Base-by-base conservation (phyloP, 2,113 vertebrate species). In the Rhagologus leucostigma region DNA sequence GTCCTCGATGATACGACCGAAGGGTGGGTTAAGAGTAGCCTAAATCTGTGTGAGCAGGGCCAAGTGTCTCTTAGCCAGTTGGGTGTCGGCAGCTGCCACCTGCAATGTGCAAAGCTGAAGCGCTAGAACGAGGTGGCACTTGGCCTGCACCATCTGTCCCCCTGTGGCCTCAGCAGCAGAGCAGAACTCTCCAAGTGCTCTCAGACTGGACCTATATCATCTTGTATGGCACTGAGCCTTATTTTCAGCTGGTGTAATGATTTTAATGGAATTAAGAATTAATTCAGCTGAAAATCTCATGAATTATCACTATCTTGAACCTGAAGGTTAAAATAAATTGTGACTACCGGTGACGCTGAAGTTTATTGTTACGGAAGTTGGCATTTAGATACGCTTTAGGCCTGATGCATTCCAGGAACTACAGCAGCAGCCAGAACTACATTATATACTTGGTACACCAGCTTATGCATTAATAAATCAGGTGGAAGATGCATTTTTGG, bases 51-150 rank as follows among this genome's bases (percentile, higher is more conserved):
- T 5, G 4, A 84, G 69, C 12, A 77, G 41, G 39, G 50, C 53
- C 82, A 64, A 56, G 35, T 0, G 7, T n/a, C 16, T 44, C 39
- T 42, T 2, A 18, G 21, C 1, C 3, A 2, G 10, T 0, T 42
- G 53, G n/a, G 39, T 33, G n/a, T 8, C 30, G 62, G 47, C 67
- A 95, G 49, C 29, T 71, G 47, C 39, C 57, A 60, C 18, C 49
- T 50, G 30, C 39, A 39, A 9, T 5, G 17, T 37, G 44, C 57
- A 69, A 17, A 39, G 49, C 70, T 50, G 44, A 67, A 59, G 19
- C 0, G 0, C 33, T 7, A 46, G 80, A 32, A 49, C 1, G 44
- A 47, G 33, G 1, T 8, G 60, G 30, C 27, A 6, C 21, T 22
- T 57, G 67, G 50, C 23, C 26, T 44, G 18, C 5, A 3, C 30